phyloP scores from a whole-genome alignment of 2,113 vertebrate species.

The Tragelaphus imberbis region DNA sequence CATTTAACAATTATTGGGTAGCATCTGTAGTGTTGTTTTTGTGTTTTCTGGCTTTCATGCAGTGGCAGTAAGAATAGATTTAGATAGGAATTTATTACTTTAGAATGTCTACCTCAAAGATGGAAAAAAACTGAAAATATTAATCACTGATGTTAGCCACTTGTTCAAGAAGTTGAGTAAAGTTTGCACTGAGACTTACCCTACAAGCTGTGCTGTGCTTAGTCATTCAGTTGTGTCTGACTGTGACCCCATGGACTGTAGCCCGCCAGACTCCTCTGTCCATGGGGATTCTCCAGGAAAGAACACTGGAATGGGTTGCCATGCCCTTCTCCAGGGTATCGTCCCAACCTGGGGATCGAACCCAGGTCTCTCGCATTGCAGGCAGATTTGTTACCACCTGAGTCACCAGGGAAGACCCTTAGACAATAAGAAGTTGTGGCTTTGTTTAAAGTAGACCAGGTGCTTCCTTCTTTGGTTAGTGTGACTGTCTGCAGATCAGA shows the following conservation, averaged over 20 bases:
- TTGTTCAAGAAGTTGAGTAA: neutral
- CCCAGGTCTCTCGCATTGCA: neutral
- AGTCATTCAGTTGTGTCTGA: neutral
- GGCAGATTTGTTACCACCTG: rapidly evolving
- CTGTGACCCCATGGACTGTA: neutral
- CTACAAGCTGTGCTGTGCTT: neutral
- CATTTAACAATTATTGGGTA: neutral
- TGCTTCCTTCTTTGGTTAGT: neutral
- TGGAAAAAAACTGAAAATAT: neutral
- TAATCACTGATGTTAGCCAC: neutral
- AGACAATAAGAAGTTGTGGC: neutral
- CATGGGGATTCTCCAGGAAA: neutral
- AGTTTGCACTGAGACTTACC: neutral
- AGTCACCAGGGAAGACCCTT: neutral
- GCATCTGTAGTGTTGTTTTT: neutral
- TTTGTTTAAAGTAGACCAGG: neutral
- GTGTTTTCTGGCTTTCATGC: neutral
- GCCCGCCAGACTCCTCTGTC: neutral
- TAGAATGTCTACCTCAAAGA: neutral
- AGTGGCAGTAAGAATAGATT: neutral
- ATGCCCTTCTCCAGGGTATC: neutral
- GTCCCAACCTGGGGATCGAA: neutral
- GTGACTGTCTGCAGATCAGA: neutral
- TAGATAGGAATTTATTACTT: neutral
- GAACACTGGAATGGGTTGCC: neutral